phyloP scores from a whole-genome alignment of 2,888 invertebrate species.

The Mycalesis mineus region DNA sequence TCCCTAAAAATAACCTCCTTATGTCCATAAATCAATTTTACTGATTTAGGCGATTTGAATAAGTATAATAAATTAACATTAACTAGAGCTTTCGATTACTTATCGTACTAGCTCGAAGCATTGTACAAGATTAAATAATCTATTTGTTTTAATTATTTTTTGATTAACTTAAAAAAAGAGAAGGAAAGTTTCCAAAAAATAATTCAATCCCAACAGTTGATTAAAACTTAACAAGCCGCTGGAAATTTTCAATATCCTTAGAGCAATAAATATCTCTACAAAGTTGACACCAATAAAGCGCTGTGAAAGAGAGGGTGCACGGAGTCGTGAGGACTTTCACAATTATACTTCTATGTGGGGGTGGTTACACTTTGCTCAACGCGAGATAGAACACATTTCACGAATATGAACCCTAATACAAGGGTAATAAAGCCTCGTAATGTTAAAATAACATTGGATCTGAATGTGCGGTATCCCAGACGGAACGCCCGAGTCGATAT shows the following conservation, averaged over 20 bases:
- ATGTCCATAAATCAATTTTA: no score
- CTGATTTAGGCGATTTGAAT: no score
- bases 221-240: background rate
- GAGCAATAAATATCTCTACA: background rate
- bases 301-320: constrained; percentile 15
- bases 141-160: no score
- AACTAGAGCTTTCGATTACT: no score
- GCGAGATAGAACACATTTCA: constrained; percentile 2
- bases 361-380: constrained; percentile 13
- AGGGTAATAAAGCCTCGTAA: constrained; percentile 12
- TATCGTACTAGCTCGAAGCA: no score
- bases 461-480: constrained; percentile 31
- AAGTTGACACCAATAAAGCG: constrained; percentile 16
- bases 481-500: constrained; percentile 32
- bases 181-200: no score
- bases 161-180: no score
- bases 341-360: constrained; percentile 22
- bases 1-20: no score
- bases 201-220: no score
- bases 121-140: no score
- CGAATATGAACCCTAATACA: constrained; percentile 18
- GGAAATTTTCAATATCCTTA: background rate
- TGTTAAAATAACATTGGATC: constrained; percentile 20
- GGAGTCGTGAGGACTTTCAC: constrained; percentile 21
- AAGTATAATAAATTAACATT: no score